A percentile compares a stretch with the other conserved stretches of the same genome.
Evolutionary conservation across 2,113 vertebrate genomes (phyloP).

Genomic region (Burhinus bistriatus): DNA sequence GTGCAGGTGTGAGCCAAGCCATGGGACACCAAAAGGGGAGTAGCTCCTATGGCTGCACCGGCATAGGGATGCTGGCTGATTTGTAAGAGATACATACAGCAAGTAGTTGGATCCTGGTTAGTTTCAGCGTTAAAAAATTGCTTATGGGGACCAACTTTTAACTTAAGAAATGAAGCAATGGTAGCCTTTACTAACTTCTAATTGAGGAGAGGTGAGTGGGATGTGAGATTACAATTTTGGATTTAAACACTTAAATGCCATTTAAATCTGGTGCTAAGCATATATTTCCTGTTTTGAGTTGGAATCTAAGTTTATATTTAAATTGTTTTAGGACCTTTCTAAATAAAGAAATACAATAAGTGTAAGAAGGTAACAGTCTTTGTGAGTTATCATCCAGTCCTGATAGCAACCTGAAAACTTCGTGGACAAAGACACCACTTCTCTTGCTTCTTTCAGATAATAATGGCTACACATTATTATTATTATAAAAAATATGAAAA

Average conservation of each 20-base stretch:
- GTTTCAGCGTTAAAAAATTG: neutral
- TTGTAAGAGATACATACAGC: neutral
- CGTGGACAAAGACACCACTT: neutral
- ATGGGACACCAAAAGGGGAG: neutral
- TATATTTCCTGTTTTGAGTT: neutral
- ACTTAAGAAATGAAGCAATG: neutral
- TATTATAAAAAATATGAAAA: neutral
- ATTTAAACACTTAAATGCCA: neutral
- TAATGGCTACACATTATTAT: neutral
- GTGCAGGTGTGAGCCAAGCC: neutral
- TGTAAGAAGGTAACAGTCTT: neutral
- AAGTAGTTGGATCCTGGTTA: neutral
- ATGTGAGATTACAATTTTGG: neutral
- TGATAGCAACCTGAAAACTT: conserved; percentile 5
- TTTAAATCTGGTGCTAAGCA: neutral
- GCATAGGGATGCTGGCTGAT: too few species aligned
- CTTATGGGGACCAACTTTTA: neutral
- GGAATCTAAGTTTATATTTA: neutral
- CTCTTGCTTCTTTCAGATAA: conserved; percentile 1
- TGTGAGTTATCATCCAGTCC: neutral
- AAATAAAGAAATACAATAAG: neutral
- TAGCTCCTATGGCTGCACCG: neutral
- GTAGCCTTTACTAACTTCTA: neutral
- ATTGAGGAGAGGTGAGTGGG: neutral
- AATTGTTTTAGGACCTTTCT: neutral